phyloP scores from a whole-genome alignment of 2,113 vertebrate genomes.

The Eira barbara region DNA sequence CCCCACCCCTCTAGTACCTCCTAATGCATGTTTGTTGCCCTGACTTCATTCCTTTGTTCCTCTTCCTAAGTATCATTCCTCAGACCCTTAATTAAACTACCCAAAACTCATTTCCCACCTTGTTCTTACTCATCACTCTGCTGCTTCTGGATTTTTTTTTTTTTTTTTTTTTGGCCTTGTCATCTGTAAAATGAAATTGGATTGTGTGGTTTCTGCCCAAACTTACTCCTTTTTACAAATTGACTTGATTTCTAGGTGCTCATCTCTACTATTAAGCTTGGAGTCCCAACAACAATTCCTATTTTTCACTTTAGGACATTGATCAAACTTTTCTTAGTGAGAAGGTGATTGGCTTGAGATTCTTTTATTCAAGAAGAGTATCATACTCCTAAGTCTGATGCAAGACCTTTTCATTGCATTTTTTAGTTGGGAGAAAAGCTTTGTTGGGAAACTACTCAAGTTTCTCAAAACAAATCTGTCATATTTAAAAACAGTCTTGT shows the following conservation, averaged over 20 bases:
- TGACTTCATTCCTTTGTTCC: neutral
- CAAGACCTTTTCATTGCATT: neutral
- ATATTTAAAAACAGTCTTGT: neutral
- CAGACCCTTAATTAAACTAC: neutral
- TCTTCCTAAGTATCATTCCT: neutral
- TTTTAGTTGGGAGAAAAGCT: neutral
- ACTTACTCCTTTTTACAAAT: neutral
- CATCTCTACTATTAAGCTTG: neutral
- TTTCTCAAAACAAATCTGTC: neutral
- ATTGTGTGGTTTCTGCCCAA: neutral
- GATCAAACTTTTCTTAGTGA: neutral
- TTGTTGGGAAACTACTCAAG: neutral
- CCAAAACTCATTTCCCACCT: neutral
- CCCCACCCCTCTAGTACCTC: neutral
- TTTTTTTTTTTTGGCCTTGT: neutral
- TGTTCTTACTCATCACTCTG: neutral
- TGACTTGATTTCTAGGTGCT: neutral
- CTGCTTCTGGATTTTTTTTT: neutral
- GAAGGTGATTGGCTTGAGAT: neutral
- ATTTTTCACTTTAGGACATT: slow-evolving; percentile 12
- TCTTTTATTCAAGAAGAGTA: neutral
- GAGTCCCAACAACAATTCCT: neutral
- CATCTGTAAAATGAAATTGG: neutral
- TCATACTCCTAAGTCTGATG: neutral
- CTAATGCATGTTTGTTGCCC: neutral